A percentile compares a stretch with the other conserved stretches of the same genome.
These are phyloP conservation scores for Chroicocephalus ridibundus DNA, from an alignment of 2,113 vertebrate species.

Conservation along the genomic window DNA sequence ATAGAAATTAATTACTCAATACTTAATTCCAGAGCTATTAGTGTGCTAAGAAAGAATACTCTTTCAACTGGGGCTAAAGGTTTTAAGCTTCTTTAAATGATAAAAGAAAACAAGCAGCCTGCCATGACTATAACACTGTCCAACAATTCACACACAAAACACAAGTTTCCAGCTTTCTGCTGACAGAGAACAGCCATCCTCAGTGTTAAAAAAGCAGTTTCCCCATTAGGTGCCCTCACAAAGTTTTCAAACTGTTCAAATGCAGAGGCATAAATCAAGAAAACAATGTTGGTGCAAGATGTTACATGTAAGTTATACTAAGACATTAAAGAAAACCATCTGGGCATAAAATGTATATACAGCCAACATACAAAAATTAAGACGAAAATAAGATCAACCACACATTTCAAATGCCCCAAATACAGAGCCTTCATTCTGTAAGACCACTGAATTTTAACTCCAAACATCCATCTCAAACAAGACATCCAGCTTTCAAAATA, in stretches of 20 bases:
- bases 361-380: constrained; percentile 6
- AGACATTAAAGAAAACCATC: constrained; percentile 61
- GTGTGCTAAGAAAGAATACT: not conserved
- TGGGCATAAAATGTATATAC: constrained; percentile 53
- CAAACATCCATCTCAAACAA: not conserved
- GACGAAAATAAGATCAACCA: constrained; percentile 40
- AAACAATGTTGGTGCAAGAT: constrained; percentile 34
- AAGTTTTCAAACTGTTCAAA: constrained; percentile 46
- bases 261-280: constrained; percentile 55
- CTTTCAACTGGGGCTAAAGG: not conserved
- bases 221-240: constrained; percentile 15
- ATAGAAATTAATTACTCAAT: not conserved
- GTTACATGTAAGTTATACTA: constrained; percentile 10
- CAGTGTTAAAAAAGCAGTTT: not conserved
- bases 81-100: not conserved
- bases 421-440: not conserved
- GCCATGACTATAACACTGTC: not conserved
- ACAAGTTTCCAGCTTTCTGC: not conserved
- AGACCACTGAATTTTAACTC: not conserved
- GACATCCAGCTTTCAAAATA: not conserved
- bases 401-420: not conserved
- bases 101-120: not conserved
- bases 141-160: not conserved
- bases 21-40: not conserved
- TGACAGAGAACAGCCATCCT: constrained; percentile 41